These are phyloP conservation scores for Cheilinus undulatus DNA, from an alignment of 2,113 vertebrate species.

Conservation along the genomic window DNA sequence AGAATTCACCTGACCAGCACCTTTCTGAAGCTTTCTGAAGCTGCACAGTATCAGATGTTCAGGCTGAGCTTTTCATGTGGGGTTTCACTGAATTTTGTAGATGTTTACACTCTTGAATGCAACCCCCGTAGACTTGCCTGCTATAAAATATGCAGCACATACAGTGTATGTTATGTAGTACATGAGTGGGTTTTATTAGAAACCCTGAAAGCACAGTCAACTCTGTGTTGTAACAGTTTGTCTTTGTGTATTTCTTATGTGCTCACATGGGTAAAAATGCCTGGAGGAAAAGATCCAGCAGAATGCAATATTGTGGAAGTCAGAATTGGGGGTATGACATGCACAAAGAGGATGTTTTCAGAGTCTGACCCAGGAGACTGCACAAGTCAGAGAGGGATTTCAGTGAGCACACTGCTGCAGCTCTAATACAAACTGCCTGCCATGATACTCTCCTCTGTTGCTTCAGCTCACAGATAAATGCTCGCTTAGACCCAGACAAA, in stretches of 20 bases:
- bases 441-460: background rate
- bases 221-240: slow-evolving; percentile 41
- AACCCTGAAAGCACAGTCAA: slow-evolving; percentile 2
- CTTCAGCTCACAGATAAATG: slow-evolving; percentile 5
- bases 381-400: slow-evolving; percentile 24
- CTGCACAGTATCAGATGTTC: background rate
- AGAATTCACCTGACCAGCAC: background rate
- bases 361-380: slow-evolving; percentile 32
- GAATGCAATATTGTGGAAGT: slow-evolving; percentile 31
- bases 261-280: slow-evolving; percentile 28
- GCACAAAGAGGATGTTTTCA: slow-evolving; percentile 48
- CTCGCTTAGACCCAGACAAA: background rate
- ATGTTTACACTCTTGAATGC: slow-evolving; percentile 2
- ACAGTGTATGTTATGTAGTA: background rate
- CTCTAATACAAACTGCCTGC: background rate
- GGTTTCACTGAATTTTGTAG: slow-evolving; percentile 4
- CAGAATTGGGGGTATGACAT: slow-evolving; percentile 27
- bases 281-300: slow-evolving; percentile 7
- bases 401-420: slow-evolving; percentile 2
- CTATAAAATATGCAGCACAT: slow-evolving; percentile 27
- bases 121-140: background rate
- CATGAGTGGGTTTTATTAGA: slow-evolving; percentile 21
- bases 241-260: slow-evolving; percentile 40
- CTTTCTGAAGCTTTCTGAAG: background rate
- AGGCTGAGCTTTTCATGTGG: background rate